Evolutionary conservation across 2,113 vertebrate genomes (phyloP), one percentile per base, ranked within the genome.

Genomic region (Nesospiza acunhae): DNA sequence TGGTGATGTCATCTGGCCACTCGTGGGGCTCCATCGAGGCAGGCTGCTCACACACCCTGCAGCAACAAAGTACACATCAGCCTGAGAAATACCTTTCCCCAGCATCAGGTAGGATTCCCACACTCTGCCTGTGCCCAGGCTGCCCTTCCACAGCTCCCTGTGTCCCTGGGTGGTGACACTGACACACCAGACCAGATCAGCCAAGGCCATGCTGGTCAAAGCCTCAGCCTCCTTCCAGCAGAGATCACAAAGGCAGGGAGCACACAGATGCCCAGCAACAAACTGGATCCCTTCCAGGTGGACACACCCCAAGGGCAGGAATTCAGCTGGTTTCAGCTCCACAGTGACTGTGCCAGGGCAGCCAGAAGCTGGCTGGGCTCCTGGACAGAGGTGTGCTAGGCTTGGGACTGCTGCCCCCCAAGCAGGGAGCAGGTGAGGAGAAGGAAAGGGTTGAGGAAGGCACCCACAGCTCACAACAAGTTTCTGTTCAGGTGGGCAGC

Each of bases 1-100:
- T 99, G 96, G 99, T 99, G 98, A 99, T 99, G 97, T 99, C 99
- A 94, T 99, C 99, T 2, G 99, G 98, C 99, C 99, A 99, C 90
- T 99, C 99, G 1, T 99, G 99, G 2, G 99, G 99, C 26, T 99
- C 96, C 85, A 98, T 99, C 0, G 99, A 99, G 66, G 99, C 99
- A 13, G 99, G 99, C 96, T 99, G 99, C 47, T 99, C 98, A 97
- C 99, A 99, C 41, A 99, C 99, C 97, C 99, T 99, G 97, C 47
- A 52, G 33, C 58, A 80, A 95, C 41, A 82, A 58, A 84, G 53
- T 47, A 82, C 33, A 69, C 1, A 13, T 58, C 64, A 81, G 37
- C 60, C n/a, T 20, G 28, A 88, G 67, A 55, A 81, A 53, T 2
- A 8, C 24, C 63, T 3, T 37, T 53, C 8, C 41, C 31, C 46